Base-by-base conservation (phyloP, 2,797 vertebrate species). In the Micrastur ruficollis region DNA sequence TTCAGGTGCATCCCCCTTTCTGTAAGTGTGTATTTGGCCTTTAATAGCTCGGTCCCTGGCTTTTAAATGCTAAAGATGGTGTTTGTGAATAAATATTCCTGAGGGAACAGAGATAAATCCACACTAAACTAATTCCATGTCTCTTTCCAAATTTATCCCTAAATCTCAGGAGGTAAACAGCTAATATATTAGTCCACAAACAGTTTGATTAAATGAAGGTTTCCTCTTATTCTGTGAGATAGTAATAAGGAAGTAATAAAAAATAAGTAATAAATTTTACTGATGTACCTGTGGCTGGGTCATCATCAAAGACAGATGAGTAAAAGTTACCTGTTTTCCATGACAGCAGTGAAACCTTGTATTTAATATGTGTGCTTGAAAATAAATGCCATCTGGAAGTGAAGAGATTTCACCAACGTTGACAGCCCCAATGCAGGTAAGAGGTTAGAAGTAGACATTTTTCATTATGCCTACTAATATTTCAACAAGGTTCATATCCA, bases 161-260 rank as follows among this genome's bases (percentile, higher is more conserved):
- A 80, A 68, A 86, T 70, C 55, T 85, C 81, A 66, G 62, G 58
- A 93, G 71, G 75, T 70, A 89, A 91, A 80, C 73, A 70, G 46
- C 55, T 89, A 85, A 89, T 62, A 63, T 63, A 83, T 87, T 65
- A 92, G 58, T 46, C 29, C 26, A 89, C 1, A 5, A 93, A 58
- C 29, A 72, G 34, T 92, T 71, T 89, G 73, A 90, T 92, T 81
- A 91, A 95, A 87, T 65, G 29, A 46, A 93, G 23, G 11, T 61
- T 95, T 95, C n/a, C 20, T 85, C 47, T 55, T 89, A 27, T 71
- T 81, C 47, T 73, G 38, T 44, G 31, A 87, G 67, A 72, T 23
- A 89, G 31, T 67, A 92, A 71, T 91, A 93, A 91, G 32, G 52
- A 93, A 90, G n/a, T 68, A 81, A 81, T 53, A 90, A 90, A 55